Evolutionary conservation across 2,113 vertebrate species (phyloP), one percentile per base, ranked within the genome.

Genomic region (Dolichallabes microphthalmus): DNA sequence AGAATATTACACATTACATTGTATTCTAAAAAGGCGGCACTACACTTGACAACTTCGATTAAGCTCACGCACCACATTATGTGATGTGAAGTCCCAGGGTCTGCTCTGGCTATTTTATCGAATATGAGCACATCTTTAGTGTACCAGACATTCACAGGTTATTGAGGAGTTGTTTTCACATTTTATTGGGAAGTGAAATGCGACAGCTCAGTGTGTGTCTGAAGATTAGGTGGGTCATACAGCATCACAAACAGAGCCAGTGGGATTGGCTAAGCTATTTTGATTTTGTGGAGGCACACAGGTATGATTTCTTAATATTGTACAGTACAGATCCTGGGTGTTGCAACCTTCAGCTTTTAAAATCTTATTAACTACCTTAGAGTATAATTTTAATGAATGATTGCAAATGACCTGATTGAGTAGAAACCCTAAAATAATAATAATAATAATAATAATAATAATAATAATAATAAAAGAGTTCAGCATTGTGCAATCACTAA

Each of bases 231-330:
- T 32, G 71, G 71, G 71, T 75, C 71, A 50, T 52, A 45, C 55
- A 27, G 73, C 30, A 52, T 53, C 32, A 7, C 81, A 71, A 68
- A 82, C 71, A 17, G 57, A 82, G 50, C 45, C 80, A 55, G n/a
- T 22, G 32, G 30, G 81, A 35, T 71, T 82, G 22, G 45, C 30
- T 60, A 52, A 58, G 53, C 39, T 71, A 22, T 71, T 84, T 53
- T 53, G 17, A 77, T 84, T 39, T 45, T 1, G 14, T 64, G 73
- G 39, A 64, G 25, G 82, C 73, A 75, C 32, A 45, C 5, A 53
- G 73, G 50, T 84, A 50, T 55, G 5, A 19, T 77, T 57, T 78
- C 53, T 20, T 13, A 78, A 58, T 57, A 75, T 55, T 14, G 3
- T 13, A 57, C 15, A 30, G 30, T 19, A 20, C 27, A 32, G 5